Conservation (phyloP, 2,797 vertebrate genomes). For the Urocyon cinereoargenteus region DNA sequence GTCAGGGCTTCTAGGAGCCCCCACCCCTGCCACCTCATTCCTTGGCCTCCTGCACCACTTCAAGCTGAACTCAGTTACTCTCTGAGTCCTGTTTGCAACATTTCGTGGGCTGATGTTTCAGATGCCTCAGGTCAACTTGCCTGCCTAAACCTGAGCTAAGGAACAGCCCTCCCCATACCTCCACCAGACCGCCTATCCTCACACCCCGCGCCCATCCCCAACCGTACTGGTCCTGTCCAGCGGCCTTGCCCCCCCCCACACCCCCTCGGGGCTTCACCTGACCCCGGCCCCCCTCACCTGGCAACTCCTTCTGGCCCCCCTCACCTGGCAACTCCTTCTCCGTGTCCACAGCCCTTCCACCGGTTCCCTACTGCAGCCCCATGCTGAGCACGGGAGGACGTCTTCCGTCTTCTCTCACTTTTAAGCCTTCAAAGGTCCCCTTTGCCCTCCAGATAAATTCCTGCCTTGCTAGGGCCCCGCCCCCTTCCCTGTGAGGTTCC, state of each 20-base stretch:
- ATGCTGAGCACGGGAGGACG: neutral
- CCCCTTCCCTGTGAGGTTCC: neutral
- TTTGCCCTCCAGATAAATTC: constrained; percentile 29
- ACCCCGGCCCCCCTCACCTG: neutral
- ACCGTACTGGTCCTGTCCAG: neutral
- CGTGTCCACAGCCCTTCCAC: neutral
- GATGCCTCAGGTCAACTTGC: neutral
- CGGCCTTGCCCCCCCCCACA: neutral
- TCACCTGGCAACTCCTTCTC: neutral
- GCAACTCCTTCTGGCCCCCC: no score
- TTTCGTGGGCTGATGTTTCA: neutral
- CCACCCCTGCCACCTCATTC: neutral
- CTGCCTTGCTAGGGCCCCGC: neutral
- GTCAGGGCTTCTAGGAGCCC: neutral
- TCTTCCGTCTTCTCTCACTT: no score
- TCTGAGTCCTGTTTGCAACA: neutral
- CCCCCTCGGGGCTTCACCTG: neutral
- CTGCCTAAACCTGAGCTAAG: constrained; percentile 48
- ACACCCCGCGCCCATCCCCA: fast-evolving
- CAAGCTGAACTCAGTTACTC: neutral
- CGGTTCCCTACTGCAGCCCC: neutral
- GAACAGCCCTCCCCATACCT: neutral
- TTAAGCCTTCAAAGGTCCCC: neutral
- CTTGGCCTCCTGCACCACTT: neutral
- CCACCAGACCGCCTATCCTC: neutral